These are phyloP conservation scores for Python bivittatus DNA, from an alignment of 2,113 vertebrate genomes.

Conservation along the genomic window DNA sequence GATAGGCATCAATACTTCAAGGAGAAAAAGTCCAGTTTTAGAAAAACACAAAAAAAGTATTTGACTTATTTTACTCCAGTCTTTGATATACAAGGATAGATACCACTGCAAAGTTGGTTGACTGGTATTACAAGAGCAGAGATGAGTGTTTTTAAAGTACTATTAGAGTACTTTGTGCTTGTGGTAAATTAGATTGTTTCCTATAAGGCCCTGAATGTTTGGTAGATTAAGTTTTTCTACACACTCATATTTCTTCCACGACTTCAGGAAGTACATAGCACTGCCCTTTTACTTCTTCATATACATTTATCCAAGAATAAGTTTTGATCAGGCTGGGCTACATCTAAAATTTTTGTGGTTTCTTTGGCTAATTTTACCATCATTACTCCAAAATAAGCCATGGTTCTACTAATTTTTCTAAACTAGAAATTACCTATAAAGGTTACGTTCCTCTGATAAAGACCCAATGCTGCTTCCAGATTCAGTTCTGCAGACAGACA, in stretches of 20 bases:
- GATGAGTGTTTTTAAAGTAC: background rate
- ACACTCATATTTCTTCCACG: background rate
- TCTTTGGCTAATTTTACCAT: background rate
- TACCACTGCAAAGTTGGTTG: background rate
- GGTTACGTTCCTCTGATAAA: constrained; percentile 76
- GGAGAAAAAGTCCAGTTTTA: constrained; percentile 32
- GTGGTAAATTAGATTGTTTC: background rate
- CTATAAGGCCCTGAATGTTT: background rate
- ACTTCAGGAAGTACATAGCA: background rate
- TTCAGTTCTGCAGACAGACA: constrained; percentile 68
- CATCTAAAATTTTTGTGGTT: background rate
- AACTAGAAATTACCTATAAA: constrained; percentile 84
- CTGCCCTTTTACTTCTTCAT: background rate
- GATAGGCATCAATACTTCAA: constrained; percentile 87
- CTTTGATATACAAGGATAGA: background rate
- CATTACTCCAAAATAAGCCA: background rate
- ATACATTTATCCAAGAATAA: background rate
- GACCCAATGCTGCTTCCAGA: constrained; percentile 78
- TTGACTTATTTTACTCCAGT: background rate
- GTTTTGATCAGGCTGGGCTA: background rate
- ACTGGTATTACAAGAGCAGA: background rate
- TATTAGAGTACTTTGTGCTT: background rate
- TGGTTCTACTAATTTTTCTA: fast-evolving
- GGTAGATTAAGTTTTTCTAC: background rate
- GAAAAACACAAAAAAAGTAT: background rate